Base-by-base conservation (phyloP, 1,140 invertebrate genomes). In the Capitella teleta region DNA sequence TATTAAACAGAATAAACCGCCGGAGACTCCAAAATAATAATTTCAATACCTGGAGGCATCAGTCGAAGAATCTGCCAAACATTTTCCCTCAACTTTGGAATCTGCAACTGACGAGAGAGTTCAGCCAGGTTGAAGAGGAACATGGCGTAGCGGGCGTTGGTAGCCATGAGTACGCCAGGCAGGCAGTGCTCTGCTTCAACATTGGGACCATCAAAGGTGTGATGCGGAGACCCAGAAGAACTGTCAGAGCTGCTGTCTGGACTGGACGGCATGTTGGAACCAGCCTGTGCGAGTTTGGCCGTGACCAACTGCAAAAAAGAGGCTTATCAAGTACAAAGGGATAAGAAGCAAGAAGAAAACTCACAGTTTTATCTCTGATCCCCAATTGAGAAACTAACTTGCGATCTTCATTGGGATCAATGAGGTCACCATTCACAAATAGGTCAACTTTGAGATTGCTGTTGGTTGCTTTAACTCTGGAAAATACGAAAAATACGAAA, bases 61-160 rank as follows among this genome's bases (percentile, higher is more conserved):
- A 94, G 74, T 68, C 89, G 84, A n/a, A 95, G 77, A 21, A 96
- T 74, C 49, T 82, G 77, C 59, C 90, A 80, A 3, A 87, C 87
- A 47, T 84, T 83, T 63, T 96, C 89, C 37, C 87, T 78, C 45
- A 97, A 74, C 34, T 81, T 80, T 16, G 82, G 77, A 60, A 91
- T 82, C 47, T 82, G 77, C 50, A 92, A 74, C 41, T 80, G 79
- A 66, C 86, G 87, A 42, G 89, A 91, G 50, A 92, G 71, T 63
- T 91, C 87, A 59, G 88, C 86, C 47, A 96, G 72, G 73, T 92
- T 85, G 68, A 94, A 84, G 60, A 95, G 83, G 71, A 95, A 95
- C 58, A 83, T 81, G 32, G 84, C 79, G 67, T 91, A 89, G 55
- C 82, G 79, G 36, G 82, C 76, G 53, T 85, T 82, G 64, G 85